Conservation (phyloP, 2,797 vertebrate genomes). For the Linurgus olivaceus region DNA sequence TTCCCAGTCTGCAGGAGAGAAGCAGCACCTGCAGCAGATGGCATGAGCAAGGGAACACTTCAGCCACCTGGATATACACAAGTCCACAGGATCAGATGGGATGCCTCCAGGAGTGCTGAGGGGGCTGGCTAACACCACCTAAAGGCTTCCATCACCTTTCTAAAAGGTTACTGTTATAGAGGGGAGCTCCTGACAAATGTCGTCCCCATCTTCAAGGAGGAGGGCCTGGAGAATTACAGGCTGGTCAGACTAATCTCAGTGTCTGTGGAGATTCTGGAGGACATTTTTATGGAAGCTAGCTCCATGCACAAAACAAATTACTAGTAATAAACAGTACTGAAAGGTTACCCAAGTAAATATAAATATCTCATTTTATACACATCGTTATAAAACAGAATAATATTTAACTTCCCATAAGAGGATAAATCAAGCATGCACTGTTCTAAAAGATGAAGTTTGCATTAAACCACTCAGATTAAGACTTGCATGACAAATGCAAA, state of each 20-base stretch:
- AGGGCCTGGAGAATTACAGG: neutral
- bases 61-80: neutral
- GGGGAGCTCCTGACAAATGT: neutral
- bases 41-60: neutral
- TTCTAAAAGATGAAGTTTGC: neutral
- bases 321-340: neutral
- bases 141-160: neutral
- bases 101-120: neutral
- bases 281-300: neutral
- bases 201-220: neutral
- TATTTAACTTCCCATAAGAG: neutral
- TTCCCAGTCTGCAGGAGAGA: neutral
- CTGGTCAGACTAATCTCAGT: neutral
- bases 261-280: neutral
- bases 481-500: neutral
- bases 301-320: neutral
- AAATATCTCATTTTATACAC: neutral
- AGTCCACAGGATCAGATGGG: accelerated
- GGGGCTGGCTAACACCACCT: neutral
- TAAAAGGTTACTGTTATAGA: neutral
- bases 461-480: neutral
- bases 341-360: neutral
- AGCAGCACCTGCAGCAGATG: neutral
- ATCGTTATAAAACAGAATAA: neutral
- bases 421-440: neutral